Percentiles rank a stretch among this genome's conserved stretches.
Conservation (phyloP, 2,888 invertebrate genomes). For the Philereme vetulata region DNA sequence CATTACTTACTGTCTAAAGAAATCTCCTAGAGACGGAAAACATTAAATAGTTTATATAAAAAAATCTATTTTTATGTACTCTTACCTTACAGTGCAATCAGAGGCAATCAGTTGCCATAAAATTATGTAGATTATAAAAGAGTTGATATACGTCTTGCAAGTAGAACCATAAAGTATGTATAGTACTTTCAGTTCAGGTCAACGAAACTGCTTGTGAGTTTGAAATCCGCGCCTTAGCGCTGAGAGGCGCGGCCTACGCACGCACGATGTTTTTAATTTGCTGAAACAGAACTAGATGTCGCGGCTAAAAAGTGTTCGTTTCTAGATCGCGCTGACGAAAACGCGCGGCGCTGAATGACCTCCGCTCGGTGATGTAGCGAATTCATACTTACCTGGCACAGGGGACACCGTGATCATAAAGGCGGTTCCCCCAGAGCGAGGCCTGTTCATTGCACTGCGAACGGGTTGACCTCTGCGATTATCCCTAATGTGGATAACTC, state of each 20-base stretch:
- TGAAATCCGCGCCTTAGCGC: conserved; percentile 1
- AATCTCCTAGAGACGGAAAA: too few relatives aligned
- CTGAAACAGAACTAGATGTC: conserved; percentile 15
- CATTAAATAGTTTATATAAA: too few relatives aligned
- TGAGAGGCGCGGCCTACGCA: neutral
- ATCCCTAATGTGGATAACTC: neutral
- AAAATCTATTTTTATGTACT: too few relatives aligned
- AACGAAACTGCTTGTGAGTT: neutral
- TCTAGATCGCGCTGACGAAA: conserved; percentile 24
- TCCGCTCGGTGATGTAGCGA: neutral
- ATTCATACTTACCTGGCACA: conserved; percentile 16
- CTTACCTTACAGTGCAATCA: too few relatives aligned
- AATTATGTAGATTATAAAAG: too few relatives aligned
- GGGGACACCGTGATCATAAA: too few relatives aligned
- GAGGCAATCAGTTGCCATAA: too few relatives aligned
- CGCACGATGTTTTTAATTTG: neutral
- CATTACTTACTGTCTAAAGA: too few relatives aligned
- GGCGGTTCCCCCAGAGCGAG: conserved; percentile 25
- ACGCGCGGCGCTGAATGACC: conserved; percentile 10
- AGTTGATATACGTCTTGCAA: too few relatives aligned
- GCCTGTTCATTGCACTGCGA: conserved; percentile 23
- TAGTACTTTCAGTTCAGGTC: too few relatives aligned
- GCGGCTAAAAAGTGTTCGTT: conserved; percentile 4
- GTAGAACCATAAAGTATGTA: too few relatives aligned
- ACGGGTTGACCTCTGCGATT: conserved; percentile 27